A percentile compares a stretch with the other conserved stretches of the same genome.
Evolutionary conservation across 1,140 invertebrate species (phyloP).

Genomic region (Bombus soroeensis): DNA sequence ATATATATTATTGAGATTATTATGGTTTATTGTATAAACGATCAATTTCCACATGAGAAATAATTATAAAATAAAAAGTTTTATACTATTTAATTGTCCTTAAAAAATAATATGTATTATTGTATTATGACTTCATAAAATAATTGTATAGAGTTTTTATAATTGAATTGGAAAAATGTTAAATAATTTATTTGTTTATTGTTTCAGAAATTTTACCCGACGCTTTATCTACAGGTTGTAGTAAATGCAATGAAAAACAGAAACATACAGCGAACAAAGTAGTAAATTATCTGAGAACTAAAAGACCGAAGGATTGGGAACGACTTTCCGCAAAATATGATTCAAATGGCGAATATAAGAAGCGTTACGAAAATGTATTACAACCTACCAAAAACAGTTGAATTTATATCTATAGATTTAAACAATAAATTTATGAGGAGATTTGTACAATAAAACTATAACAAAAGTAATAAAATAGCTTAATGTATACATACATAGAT

Average conservation of each 20-base stretch:
- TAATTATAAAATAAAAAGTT: neutral
- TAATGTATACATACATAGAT: neutral
- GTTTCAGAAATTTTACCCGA: slow-evolving; percentile 80
- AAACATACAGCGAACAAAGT: slow-evolving; percentile 78
- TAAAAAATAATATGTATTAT: neutral
- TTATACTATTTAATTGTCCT: neutral
- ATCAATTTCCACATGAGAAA: neutral
- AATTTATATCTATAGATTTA: neutral
- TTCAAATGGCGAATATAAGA: slow-evolving; percentile 78
- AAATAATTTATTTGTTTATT: neutral
- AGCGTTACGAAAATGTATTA: slow-evolving; percentile 65
- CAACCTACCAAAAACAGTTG: slow-evolving; percentile 41
- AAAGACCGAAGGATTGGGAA: slow-evolving; percentile 78
- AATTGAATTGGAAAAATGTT: neutral
- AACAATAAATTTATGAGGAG: neutral
- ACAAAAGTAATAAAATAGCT: neutral
- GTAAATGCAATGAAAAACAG: slow-evolving; percentile 80
- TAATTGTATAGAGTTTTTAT: neutral
- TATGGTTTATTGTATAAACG: neutral
- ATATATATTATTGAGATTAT: neutral
- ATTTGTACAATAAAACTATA: slow-evolving; percentile 13
- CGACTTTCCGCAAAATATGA: slow-evolving; percentile 79
- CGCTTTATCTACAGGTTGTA: slow-evolving; percentile 76
- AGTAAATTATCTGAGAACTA: slow-evolving; percentile 75
- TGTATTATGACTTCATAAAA: neutral